Base-by-base conservation (phyloP, 53 echinoderm and acorn worm genomes). In the Astropecten irregularis region DNA sequence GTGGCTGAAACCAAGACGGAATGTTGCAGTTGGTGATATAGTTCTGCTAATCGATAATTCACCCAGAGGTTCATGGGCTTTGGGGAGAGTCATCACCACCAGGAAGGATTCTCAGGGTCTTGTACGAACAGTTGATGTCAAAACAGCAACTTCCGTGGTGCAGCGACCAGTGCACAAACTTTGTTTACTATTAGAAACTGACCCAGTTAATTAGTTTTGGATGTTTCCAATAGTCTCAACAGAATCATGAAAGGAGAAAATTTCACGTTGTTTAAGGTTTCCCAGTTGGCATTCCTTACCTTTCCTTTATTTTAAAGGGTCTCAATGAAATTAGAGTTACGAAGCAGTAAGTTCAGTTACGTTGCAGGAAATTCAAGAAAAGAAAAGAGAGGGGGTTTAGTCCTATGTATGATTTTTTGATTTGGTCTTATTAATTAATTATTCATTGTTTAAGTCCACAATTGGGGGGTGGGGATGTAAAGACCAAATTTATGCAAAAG, bases 21-120 rank as follows among this genome's bases (percentile, higher is more conserved):
- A 82, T 60, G 71, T 82, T 22, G 25, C 53, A 26, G 82, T 71
- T 61, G 82, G 82, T 27, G 88, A 88, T 57, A 36, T 88, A 13
- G 88, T 82, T 35, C 60, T 88, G 42, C 29, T 88, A 57, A 37
- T 70, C 4, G 88, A 88, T 40, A 69, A 69, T 42, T 27, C 61
- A 60, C 60, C 46, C 6, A 46, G 79, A 42, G 31, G 62, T 31
- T 46, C 60, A 79, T 79, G 63, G 79, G 42, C 79, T 31, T 49
- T 79, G 26, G 79, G 79, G 47, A 40, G 79, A 36, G 79, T 79
- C 38, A 38, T 49, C 9, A 33, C 33, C 13, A 44, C 61, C 21
- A 76, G 2, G 9, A 26, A 28, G 47, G 62, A 61, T 35, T 28
- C 30, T 4, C 40, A 44, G 30, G 79, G 79, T 15, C 29, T 76